These are phyloP conservation scores for Pelecanoides urinatrix DNA, from an alignment of 2,113 vertebrate genomes.

Conservation along the genomic window DNA sequence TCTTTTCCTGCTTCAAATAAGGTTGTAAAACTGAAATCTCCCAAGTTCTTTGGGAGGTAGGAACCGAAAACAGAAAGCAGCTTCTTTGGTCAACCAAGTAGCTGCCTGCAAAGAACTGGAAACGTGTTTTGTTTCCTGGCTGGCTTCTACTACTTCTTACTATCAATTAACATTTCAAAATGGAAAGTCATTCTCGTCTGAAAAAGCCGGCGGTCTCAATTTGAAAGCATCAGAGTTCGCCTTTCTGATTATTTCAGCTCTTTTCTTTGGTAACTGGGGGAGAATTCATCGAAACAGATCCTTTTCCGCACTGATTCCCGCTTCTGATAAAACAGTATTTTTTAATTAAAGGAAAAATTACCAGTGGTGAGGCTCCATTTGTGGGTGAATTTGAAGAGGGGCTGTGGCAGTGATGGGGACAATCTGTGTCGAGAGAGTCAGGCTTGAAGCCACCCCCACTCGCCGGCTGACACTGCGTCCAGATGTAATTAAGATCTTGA, in stretches of 20 bases:
- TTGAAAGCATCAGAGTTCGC: not conserved
- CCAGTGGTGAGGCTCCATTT: not conserved
- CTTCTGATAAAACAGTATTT: not conserved
- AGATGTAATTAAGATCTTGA: not conserved
- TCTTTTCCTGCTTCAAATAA: not conserved
- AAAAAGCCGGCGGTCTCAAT: not conserved
- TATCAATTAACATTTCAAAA: conserved; percentile 7
- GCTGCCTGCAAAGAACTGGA: not conserved
- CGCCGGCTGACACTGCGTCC: not conserved
- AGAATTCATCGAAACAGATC: not conserved
- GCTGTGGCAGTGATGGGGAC: not conserved
- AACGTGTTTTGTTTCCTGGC: not conserved
- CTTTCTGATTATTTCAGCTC: conserved; percentile 9
- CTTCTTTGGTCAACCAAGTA: not conserved
- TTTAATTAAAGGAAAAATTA: conserved; percentile 11
- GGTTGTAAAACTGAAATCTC: not conserved
- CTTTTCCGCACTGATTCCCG: not conserved
- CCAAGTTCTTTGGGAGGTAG: not conserved
- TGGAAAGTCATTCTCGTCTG: not conserved
- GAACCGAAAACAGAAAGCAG: accelerated
- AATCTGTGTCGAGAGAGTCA: accelerated
- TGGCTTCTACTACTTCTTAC: not conserved
- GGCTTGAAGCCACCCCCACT: not conserved
- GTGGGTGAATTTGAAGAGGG: not conserved
- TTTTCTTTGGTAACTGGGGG: not conserved